Evolutionary conservation across 1,140 invertebrate species (phyloP).

Genomic region (Diuraphis noxia): DNA sequence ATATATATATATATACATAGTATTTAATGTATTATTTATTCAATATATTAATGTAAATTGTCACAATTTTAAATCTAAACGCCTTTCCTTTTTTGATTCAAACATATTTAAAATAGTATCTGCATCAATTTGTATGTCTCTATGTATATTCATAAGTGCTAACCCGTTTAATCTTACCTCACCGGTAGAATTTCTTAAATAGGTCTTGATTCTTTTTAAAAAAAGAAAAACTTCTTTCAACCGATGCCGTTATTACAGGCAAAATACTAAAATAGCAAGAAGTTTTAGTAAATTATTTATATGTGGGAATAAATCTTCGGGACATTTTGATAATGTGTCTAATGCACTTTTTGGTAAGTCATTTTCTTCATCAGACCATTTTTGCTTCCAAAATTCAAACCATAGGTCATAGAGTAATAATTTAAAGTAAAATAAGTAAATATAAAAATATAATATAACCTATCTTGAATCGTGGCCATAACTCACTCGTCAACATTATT

Average conservation of each 20-base stretch:
- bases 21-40: too few relatives aligned
- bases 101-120: too few relatives aligned
- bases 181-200: background rate
- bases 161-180: background rate
- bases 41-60: too few relatives aligned
- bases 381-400: background rate
- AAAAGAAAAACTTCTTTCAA: background rate
- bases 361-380: background rate
- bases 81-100: too few relatives aligned
- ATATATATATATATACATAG: too few relatives aligned
- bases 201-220: too few relatives aligned
- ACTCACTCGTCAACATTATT: too few relatives aligned
- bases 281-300: background rate
- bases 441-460: too few relatives aligned
- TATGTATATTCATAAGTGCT: background rate
- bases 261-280: background rate
- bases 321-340: background rate
- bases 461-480: too few relatives aligned
- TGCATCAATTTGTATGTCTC: background rate
- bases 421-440: too few relatives aligned
- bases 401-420: too few relatives aligned
- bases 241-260: background rate
- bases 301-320: background rate
- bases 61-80: too few relatives aligned
- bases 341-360: background rate